These are phyloP conservation scores for Limnephilus auricula DNA, from an alignment of 2,888 invertebrate genomes.

Conservation along the genomic window DNA sequence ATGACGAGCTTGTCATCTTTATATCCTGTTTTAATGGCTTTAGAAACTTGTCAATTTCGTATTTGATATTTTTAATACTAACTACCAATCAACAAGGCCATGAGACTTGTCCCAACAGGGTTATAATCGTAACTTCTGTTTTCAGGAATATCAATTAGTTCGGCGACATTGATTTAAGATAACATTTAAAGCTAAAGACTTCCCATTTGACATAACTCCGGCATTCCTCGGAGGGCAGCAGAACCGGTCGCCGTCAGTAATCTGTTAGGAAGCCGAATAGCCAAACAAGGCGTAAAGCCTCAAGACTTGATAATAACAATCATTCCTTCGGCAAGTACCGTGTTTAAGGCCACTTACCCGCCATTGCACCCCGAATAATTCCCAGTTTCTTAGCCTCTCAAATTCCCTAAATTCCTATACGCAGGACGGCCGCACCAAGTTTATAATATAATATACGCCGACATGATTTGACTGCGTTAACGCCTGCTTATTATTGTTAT, in stretches of 20 bases:
- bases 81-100: neutral
- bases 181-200: constrained; percentile 34
- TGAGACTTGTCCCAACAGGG: neutral
- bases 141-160: constrained; percentile 46
- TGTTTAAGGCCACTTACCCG: constrained; percentile 61
- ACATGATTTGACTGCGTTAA: constrained; percentile 52
- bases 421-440: constrained; percentile 22
- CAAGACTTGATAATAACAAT: constrained; percentile 59
- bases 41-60: neutral
- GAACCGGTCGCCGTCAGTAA: constrained; percentile 50
- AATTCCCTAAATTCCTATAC: constrained; percentile 58
- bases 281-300: constrained; percentile 29
- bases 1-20: neutral
- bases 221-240: constrained; percentile 52
- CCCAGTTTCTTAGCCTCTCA: constrained; percentile 45
- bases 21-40: neutral
- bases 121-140: constrained; percentile 31
- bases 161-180: constrained; percentile 53
- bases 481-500: constrained; percentile 57
- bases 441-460: constrained; percentile 48
- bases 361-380: constrained; percentile 46
- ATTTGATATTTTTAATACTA: neutral
- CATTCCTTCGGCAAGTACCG: constrained; percentile 60
- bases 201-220: constrained; percentile 57
- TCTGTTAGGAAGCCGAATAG: constrained; percentile 15